Evolutionary conservation across 2,888 invertebrate genomes (phyloP).

Genomic region (Himalopsyche anomala): DNA sequence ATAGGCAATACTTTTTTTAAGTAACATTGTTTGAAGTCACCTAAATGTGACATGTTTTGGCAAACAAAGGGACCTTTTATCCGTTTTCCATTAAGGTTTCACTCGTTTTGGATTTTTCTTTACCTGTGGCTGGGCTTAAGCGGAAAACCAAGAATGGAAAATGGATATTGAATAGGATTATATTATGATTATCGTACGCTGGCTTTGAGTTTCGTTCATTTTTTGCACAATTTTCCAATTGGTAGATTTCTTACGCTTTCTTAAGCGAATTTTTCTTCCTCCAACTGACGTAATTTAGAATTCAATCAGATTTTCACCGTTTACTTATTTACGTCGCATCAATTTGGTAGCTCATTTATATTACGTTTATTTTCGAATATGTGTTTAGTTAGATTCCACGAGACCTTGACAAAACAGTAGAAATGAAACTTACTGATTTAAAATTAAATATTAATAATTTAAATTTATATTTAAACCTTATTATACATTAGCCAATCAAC

Average conservation of each 20-base stretch:
- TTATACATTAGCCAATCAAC: too few species aligned
- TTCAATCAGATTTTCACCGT: not conserved
- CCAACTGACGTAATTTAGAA: not conserved
- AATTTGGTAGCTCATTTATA: not conserved
- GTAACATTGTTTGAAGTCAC: conserved; percentile 15
- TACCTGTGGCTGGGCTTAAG: conserved; percentile 13
- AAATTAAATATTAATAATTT: too few species aligned
- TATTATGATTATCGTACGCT: conserved; percentile 16
- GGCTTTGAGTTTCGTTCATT: conserved; percentile 34
- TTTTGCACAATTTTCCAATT: conserved; percentile 30
- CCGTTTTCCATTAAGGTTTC: conserved; percentile 22
- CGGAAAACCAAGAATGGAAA: conserved; percentile 31
- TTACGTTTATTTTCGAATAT: not conserved
- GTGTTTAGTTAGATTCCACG: too few species aligned
- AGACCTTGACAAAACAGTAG: too few species aligned
- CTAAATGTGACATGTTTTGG: conserved; percentile 20
- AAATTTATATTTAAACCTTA: too few species aligned
- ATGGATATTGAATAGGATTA: conserved; percentile 31
- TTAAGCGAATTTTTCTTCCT: conserved; percentile 9
- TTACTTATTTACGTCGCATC: conserved; percentile 12
- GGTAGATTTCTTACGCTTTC: not conserved
- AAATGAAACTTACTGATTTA: too few species aligned
- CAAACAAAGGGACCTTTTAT: conserved; percentile 26
- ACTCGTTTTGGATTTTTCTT: conserved; percentile 6
- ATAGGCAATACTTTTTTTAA: not conserved